Conservation (phyloP, 2,113 vertebrate species). For the Heterocephalus glaber region DNA sequence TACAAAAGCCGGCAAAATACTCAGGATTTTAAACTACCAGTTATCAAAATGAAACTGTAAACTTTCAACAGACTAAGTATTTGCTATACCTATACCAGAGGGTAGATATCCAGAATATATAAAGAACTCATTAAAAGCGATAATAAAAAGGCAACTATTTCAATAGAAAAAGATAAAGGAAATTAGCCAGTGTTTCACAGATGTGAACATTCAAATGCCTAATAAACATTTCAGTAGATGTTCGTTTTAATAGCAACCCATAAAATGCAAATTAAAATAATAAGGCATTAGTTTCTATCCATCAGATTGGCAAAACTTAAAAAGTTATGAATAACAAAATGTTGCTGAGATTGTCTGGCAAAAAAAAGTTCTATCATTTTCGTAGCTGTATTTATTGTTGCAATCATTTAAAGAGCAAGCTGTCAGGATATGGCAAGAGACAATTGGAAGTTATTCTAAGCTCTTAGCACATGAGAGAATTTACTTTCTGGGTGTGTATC, state of each 20-base stretch:
- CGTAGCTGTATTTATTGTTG: neutral
- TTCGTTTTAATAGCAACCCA: constrained; percentile 59
- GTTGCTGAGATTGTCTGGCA: neutral
- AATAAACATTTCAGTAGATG: constrained; percentile 67
- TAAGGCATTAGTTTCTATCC: constrained; percentile 55
- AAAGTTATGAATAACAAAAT: constrained; percentile 48
- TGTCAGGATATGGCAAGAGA: neutral
- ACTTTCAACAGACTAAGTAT: neutral
- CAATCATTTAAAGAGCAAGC: neutral
- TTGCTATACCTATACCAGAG: neutral
- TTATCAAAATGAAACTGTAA: neutral
- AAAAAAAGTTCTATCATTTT: neutral
- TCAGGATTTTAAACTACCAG: neutral
- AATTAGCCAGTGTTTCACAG: constrained; percentile 41
- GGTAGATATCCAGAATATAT: neutral
- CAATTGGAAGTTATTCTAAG: neutral
- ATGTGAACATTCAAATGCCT: constrained; percentile 47
- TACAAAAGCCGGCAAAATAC: neutral
- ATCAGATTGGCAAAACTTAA: constrained; percentile 27
- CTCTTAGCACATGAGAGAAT: neutral
- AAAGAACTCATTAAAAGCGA: constrained; percentile 24
- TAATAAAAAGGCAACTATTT: constrained; percentile 27
- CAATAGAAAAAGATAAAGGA: neutral
- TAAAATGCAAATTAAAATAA: constrained; percentile 74
- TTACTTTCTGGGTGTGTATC: neutral